Base-by-base conservation (phyloP, 2,888 invertebrate genomes). In the Osmoderma eremita region DNA sequence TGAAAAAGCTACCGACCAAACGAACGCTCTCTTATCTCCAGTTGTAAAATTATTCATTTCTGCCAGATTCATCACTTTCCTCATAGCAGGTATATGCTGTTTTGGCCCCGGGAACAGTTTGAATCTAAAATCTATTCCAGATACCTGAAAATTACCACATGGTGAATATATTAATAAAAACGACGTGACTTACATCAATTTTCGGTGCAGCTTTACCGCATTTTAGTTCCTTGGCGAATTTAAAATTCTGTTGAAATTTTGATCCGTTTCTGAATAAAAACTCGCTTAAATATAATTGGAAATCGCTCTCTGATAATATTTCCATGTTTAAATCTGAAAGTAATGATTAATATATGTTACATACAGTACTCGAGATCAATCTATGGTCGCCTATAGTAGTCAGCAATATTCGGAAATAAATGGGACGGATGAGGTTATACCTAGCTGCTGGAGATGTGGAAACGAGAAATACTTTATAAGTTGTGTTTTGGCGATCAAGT, bases 31-130 rank as follows among this genome's bases (percentile, higher is more conserved):
- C 30, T 85, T 85, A 72, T 88, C 86, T 1, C 87, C 88, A 3
- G 86, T 84, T 3, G 86, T 84, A 67, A 92, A 86, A 75, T 88
- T 85, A 0, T 86, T 81, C 6, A 84, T 80, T 67, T 85, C 84
- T 0, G 88, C 86, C 15, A 90, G 77, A 62, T 81, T 70, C 78
- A 88, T 88, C 0, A 88, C 83, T 67, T 82, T 78, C 75, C 91
- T 88, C 91, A 92, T 92, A 0, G 91, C 91, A 1, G 90, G 90
- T 64, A 92, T 84, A 81, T 91, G 90, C 73, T 90, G 85, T 38
- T 87, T 83, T 0, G 91, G 90, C 0, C 88, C 87, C 8, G 77
- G 68, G 73, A 90, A 90, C 72, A 80, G 84, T 24, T 81, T 82
- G 74, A 90, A 91, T 63, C 83, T 85, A 76, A 92, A 91, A 68